Conservation (phyloP, 2,113 vertebrate species). For the Myanophis thanlyinensis region DNA sequence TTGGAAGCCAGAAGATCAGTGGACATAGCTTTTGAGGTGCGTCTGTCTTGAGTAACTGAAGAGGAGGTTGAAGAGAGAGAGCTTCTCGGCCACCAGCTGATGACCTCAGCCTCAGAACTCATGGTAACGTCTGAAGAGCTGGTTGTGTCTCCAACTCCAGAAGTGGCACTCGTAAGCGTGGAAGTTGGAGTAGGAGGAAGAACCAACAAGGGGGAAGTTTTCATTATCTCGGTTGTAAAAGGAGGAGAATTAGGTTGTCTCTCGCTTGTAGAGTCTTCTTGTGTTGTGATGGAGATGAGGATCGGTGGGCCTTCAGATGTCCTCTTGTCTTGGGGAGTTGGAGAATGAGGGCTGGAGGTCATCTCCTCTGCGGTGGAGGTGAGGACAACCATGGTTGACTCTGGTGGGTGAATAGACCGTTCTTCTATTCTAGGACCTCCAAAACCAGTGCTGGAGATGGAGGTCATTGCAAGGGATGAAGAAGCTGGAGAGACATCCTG, state of each 20-base stretch:
- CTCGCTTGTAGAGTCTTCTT: neutral
- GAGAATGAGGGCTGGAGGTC: neutral
- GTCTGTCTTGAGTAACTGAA: neutral
- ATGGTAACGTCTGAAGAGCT: neutral
- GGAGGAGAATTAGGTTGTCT: neutral
- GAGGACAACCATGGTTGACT: neutral
- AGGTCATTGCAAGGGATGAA: neutral
- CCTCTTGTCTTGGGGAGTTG: neutral
- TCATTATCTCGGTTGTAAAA: neutral
- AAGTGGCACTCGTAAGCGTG: fast-evolving
- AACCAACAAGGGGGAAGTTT: neutral
- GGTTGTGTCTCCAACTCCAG: neutral
- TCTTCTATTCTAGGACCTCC: neutral
- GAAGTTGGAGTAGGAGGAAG: neutral
- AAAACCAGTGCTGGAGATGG: neutral
- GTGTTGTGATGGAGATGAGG: fast-evolving
- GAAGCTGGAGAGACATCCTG: neutral
- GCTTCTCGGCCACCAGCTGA: neutral
- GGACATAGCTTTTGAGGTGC: neutral
- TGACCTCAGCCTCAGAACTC: neutral
- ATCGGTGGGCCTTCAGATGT: neutral
- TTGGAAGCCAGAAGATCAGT: neutral
- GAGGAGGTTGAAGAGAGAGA: neutral
- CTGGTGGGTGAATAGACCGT: neutral
- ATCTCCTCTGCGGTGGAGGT: neutral